A percentile compares a stretch with the other conserved stretches of the same genome.
phyloP scores from a whole-genome alignment of 2,113 vertebrate genomes.

The Arizona elegans region DNA sequence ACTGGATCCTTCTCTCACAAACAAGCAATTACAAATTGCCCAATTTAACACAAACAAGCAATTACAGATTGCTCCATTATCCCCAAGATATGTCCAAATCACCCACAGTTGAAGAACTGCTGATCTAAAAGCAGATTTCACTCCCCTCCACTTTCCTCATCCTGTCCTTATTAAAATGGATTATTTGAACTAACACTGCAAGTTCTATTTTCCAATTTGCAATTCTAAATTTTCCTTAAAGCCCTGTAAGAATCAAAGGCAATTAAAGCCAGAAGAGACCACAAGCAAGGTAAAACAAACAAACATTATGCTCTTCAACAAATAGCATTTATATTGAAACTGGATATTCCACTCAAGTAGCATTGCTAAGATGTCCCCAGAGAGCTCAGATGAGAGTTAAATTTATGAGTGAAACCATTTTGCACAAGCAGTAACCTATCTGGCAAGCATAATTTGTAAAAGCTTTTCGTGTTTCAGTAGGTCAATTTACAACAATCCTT shows the following conservation, averaged over 20 bases:
- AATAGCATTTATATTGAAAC: neutral
- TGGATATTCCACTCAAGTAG: neutral
- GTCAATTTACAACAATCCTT: neutral
- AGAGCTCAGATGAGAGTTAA: neutral
- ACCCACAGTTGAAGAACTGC: neutral
- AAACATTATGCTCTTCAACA: neutral
- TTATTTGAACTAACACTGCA: neutral
- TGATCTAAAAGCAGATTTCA: neutral
- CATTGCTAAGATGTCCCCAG: neutral
- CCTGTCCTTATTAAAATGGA: neutral
- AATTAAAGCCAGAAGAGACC: conserved; percentile 16
- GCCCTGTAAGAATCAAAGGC: neutral
- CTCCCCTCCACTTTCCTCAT: too few relatives aligned
- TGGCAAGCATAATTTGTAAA: neutral
- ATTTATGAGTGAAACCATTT: neutral
- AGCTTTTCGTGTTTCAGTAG: neutral
- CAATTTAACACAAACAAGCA: neutral
- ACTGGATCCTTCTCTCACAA: neutral
- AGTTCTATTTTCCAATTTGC: conserved; percentile 35
- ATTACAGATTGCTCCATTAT: neutral
- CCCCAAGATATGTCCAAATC: neutral
- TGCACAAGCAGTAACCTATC: neutral
- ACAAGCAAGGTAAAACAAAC: conserved; percentile 10
- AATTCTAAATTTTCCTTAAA: conserved; percentile 22
- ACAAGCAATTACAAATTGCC: neutral